Percentiles rank a stretch among this genome's conserved stretches.
These are phyloP conservation scores for Tiaroga cobitis DNA, from an alignment of 2,797 vertebrate genomes.

Conservation along the genomic window DNA sequence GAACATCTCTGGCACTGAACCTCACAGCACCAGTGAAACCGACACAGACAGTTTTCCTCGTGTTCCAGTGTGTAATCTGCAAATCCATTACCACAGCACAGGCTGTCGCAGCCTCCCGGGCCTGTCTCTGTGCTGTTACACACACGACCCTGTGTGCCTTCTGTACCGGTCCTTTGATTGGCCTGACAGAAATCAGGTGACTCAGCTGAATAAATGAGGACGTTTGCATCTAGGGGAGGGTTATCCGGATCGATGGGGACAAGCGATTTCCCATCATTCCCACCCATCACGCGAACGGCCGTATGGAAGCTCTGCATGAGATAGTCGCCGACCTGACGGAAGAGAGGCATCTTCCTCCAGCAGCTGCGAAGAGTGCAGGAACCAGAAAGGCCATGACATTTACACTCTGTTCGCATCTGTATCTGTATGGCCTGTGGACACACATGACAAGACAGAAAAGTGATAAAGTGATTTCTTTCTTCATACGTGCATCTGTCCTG, in stretches of 20 bases:
- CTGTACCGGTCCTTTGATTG: conserved; percentile 81
- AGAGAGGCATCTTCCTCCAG: conserved; percentile 87
- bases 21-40: conserved; percentile 88
- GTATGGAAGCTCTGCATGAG: conserved; percentile 83
- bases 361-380: conserved; percentile 86
- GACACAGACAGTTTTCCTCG: conserved; percentile 86
- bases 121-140: conserved; percentile 84
- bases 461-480: neutral
- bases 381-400: conserved; percentile 86
- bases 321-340: conserved; percentile 84
- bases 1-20: conserved; percentile 86
- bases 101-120: conserved; percentile 82
- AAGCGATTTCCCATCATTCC: conserved; percentile 85
- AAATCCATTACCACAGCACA: conserved; percentile 84
- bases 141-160: conserved; percentile 81
- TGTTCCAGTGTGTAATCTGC: conserved; percentile 81
- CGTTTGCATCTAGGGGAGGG: conserved; percentile 78
- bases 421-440: conserved; percentile 80
- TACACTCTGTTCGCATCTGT: conserved; percentile 86
- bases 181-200: conserved; percentile 86
- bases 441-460: conserved; percentile 31
- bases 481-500: conserved; percentile 25
- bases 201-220: conserved; percentile 84
- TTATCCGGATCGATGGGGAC: conserved; percentile 78
- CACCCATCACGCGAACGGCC: conserved; percentile 86